These are phyloP conservation scores for Chymomyza caudatula DNA, from an alignment of 2,888 invertebrate genomes.

Conservation along the genomic window DNA sequence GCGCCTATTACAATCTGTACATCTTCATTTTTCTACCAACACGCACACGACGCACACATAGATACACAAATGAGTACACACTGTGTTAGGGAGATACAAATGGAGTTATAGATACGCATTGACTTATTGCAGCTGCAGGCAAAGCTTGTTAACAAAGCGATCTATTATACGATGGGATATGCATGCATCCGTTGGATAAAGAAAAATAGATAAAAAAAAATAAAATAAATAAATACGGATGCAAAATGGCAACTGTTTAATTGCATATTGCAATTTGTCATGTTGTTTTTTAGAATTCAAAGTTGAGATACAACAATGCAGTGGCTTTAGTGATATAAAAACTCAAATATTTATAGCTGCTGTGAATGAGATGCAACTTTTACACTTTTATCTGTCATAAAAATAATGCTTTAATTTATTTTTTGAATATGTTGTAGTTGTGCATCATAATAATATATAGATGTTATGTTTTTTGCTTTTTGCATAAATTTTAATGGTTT, in stretches of 20 bases:
- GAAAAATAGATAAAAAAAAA: background rate
- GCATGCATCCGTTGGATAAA: background rate
- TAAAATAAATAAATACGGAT: background rate
- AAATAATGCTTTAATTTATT: too few species aligned
- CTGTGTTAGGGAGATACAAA: background rate
- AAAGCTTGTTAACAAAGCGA: background rate
- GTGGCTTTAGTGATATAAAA: too few species aligned
- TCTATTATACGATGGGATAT: background rate
- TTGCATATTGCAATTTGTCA: background rate
- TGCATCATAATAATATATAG: too few species aligned
- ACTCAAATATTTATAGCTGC: too few species aligned
- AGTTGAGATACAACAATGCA: background rate
- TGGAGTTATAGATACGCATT: background rate
- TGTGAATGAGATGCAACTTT: too few species aligned
- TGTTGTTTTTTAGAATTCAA: background rate
- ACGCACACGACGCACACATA: conserved; percentile 2
- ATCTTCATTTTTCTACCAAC: conserved; percentile 72
- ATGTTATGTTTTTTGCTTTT: too few species aligned
- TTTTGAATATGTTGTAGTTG: too few species aligned
- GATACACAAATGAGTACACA: background rate
- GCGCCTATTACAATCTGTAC: conserved; percentile 72
- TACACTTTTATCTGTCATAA: too few species aligned
- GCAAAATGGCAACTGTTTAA: background rate
- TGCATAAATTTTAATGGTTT: too few species aligned
- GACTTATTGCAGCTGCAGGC: background rate